These are phyloP conservation scores for Brachycybe producta DNA, from an alignment of 2,888 invertebrate species.

Conservation along the genomic window DNA sequence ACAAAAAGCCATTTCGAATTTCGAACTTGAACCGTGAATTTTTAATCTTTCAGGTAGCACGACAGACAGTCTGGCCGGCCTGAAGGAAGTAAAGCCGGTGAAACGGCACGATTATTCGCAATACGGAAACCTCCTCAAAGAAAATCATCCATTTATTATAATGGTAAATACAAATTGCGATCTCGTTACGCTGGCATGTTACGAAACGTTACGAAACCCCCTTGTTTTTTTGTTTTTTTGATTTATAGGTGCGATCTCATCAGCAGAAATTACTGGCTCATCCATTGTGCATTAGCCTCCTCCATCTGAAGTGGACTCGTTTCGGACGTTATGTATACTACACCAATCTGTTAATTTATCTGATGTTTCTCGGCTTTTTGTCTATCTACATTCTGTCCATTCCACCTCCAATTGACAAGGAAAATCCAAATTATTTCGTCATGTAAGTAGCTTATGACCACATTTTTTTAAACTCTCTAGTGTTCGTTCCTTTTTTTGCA, in stretches of 20 bases:
- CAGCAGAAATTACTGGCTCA: slow-evolving; percentile 37
- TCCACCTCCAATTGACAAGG: slow-evolving; percentile 23
- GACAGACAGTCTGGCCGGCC: too few relatives aligned
- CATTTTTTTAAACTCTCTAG: too few relatives aligned
- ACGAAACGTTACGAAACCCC: not conserved
- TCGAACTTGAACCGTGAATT: too few relatives aligned
- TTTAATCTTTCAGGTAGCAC: too few relatives aligned
- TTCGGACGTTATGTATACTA: slow-evolving; percentile 40
- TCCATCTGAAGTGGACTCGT: slow-evolving; percentile 39
- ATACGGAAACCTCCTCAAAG: slow-evolving; percentile 21
- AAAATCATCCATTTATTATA: slow-evolving; percentile 28
- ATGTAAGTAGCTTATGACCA: too few relatives aligned
- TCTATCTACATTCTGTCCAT: slow-evolving; percentile 35
- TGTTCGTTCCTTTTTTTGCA: too few relatives aligned
- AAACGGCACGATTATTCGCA: not conserved
- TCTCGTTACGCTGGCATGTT: not conserved
- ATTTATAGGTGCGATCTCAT: slow-evolving; percentile 30
- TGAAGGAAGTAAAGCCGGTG: too few relatives aligned
- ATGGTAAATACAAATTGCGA: slow-evolving; percentile 23
- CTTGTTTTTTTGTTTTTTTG: not conserved
- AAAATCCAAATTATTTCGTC: too few relatives aligned
- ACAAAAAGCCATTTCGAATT: too few relatives aligned
- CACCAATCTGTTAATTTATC: slow-evolving; percentile 35
- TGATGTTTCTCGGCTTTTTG: slow-evolving; percentile 35
- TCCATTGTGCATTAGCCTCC: slow-evolving; percentile 37